These are phyloP conservation scores for Potamarius usumacintae DNA, from an alignment of 2,113 vertebrate species.

Conservation along the genomic window DNA sequence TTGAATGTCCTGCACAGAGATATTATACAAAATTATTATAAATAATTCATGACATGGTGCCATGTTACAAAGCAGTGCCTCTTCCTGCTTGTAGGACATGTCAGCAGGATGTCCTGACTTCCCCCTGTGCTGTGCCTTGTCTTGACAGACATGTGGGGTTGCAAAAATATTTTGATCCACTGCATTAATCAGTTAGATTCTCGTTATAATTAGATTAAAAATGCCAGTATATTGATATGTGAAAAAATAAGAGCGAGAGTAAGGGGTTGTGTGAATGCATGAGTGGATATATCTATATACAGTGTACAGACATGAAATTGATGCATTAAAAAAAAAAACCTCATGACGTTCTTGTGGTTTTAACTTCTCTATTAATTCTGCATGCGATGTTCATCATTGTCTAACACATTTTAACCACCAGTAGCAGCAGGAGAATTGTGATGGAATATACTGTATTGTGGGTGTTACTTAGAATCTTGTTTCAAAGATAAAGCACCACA, in stretches of 20 bases:
- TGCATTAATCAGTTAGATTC: constrained; percentile 25
- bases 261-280: not conserved
- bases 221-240: not conserved
- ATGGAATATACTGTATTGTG: constrained; percentile 36
- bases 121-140: not conserved
- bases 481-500: constrained; percentile 14
- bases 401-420: constrained; percentile 38
- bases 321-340: not conserved
- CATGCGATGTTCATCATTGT: not conserved
- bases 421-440: not conserved
- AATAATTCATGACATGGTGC: not conserved
- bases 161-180: not conserved
- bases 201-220: not conserved
- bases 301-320: not conserved
- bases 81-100: not conserved
- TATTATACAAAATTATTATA: not conserved
- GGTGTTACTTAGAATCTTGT: constrained; percentile 19
- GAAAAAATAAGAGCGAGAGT: not conserved
- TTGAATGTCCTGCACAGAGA: not conserved
- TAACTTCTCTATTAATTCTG: constrained; percentile 11
- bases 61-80: not conserved
- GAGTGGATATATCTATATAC: not conserved
- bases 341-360: constrained; percentile 26
- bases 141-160: not conserved
- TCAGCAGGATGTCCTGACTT: not conserved